These are phyloP conservation scores for Ypsolopha scabrella DNA, from an alignment of 2,888 invertebrate species.

Conservation along the genomic window DNA sequence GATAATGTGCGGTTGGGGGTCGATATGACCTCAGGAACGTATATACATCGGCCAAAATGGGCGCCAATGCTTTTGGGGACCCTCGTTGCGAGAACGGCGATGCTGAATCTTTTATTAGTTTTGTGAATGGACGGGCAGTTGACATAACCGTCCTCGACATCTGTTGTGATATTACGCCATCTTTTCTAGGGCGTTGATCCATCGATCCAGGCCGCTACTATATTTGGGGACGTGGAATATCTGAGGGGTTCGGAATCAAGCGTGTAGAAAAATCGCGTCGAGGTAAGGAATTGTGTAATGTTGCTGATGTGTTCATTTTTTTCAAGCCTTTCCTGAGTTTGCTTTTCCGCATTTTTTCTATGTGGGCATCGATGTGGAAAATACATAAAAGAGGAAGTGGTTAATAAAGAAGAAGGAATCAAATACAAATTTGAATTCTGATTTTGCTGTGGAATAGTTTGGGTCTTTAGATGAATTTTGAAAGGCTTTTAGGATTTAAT, in stretches of 20 bases:
- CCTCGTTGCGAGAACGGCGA: constrained; percentile 42
- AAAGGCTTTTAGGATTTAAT: no score
- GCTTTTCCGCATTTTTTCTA: no score
- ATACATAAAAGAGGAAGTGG: neutral
- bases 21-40: constrained; percentile 33
- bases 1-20: constrained; percentile 41
- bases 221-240: constrained; percentile 51
- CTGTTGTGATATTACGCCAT: constrained; percentile 65
- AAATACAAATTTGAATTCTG: no score
- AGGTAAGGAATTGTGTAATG: neutral
- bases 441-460: no score
- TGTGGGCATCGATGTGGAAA: neutral
- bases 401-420: no score
- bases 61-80: constrained; percentile 43
- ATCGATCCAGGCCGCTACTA: constrained; percentile 44
- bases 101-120: constrained; percentile 69
- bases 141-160: constrained; percentile 65
- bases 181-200: constrained; percentile 33
- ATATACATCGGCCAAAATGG: constrained; percentile 18
- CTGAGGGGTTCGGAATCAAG: constrained; percentile 16
- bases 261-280: no score
- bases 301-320: neutral
- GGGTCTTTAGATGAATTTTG: no score
- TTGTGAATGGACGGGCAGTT: constrained; percentile 62
- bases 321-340: no score